These are phyloP conservation scores for Chelon auratus DNA, from an alignment of 2,797 vertebrate genomes.

Conservation along the genomic window DNA sequence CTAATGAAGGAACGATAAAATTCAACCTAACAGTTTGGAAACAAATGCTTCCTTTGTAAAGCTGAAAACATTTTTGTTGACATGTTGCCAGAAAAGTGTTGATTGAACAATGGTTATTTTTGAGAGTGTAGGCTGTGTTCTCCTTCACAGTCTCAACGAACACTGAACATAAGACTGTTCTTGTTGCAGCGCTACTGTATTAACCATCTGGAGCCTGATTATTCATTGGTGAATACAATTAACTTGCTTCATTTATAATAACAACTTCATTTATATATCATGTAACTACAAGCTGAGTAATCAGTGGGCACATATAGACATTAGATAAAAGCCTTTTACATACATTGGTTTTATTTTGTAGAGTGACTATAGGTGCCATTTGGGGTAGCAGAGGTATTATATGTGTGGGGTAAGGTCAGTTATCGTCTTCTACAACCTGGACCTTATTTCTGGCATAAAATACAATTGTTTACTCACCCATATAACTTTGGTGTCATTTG, in stretches of 20 bases:
- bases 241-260: conserved; percentile 12
- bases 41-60: conserved; percentile 10
- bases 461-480: too few species aligned
- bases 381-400: too few species aligned
- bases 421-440: too few species aligned
- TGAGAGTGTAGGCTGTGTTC: neutral
- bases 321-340: neutral
- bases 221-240: neutral
- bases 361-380: neutral
- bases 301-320: neutral
- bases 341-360: neutral
- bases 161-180: neutral
- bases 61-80: conserved; percentile 10
- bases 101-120: conserved; percentile 10
- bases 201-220: neutral
- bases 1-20: neutral
- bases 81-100: conserved; percentile 1
- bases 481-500: too few species aligned
- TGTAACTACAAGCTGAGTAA: neutral
- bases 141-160: conserved; percentile 5
- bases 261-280: neutral
- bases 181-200: conserved; percentile 3
- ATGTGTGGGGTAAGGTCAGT: too few species aligned
- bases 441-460: too few species aligned
- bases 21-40: neutral